Percentiles rank a stretch among this genome's conserved stretches.
These are phyloP conservation scores for Perizoma flavofasciatum DNA, from an alignment of 2,888 invertebrate genomes.

Conservation along the genomic window DNA sequence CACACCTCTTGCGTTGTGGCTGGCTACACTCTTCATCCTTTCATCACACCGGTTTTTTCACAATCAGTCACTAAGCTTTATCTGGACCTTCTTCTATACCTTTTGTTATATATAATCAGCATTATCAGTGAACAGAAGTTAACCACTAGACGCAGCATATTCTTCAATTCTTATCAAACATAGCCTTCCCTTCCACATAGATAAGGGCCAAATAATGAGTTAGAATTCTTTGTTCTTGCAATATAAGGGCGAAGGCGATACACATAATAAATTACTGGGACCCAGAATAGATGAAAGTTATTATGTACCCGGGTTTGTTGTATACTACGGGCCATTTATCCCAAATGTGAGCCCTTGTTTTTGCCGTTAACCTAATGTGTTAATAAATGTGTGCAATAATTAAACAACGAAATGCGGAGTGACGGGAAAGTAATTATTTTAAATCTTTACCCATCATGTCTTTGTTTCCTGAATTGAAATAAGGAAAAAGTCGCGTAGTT, in stretches of 20 bases:
- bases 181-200: constrained; percentile 33
- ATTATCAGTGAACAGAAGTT: too few species aligned
- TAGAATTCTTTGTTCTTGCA: constrained; percentile 56
- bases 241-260: constrained; percentile 60
- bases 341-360: constrained; percentile 72
- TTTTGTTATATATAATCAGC: too few species aligned
- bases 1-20: too few species aligned
- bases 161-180: constrained; percentile 26
- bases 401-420: constrained; percentile 70
- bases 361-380: constrained; percentile 77
- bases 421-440: constrained; percentile 69
- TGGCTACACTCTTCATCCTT: too few species aligned
- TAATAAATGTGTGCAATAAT: constrained; percentile 79
- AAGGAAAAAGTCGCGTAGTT: neutral
- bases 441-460: constrained; percentile 45
- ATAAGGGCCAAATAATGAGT: constrained; percentile 52
- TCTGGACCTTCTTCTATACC: too few species aligned
- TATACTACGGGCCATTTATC: constrained; percentile 66
- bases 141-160: too few species aligned
- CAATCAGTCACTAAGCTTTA: too few species aligned
- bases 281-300: constrained; percentile 16
- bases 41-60: too few species aligned
- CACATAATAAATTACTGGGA: constrained; percentile 58
- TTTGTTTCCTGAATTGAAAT: constrained; percentile 18
- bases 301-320: constrained; percentile 25